Conservation (phyloP, 2,888 invertebrate species). For the Yponomeuta evonymella region DNA sequence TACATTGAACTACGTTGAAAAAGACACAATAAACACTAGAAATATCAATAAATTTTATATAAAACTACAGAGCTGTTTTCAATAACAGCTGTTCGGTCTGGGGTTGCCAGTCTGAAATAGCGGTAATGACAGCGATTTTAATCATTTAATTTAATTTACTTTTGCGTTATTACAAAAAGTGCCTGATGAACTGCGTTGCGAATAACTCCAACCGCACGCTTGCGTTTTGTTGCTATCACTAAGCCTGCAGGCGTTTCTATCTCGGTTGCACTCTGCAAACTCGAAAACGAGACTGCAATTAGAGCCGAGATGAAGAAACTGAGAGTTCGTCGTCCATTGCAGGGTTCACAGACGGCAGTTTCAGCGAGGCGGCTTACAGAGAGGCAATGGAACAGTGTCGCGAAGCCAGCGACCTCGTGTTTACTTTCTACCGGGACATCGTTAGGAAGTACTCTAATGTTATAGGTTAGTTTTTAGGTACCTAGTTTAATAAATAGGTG, state of each 20-base stretch:
- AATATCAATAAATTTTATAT: too few species aligned
- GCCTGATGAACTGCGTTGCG: neutral
- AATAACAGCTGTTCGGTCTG: too few species aligned
- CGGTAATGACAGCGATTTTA: too few species aligned
- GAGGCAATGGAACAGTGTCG: conserved; percentile 80
- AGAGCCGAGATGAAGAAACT: neutral
- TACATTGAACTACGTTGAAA: too few species aligned
- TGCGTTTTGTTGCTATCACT: neutral
- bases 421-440: conserved; percentile 82
- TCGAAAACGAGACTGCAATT: neutral
- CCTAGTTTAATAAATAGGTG: conserved; percentile 4
- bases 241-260: neutral
- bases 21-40: too few species aligned
- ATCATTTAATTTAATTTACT: too few species aligned
- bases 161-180: neutral
- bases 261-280: neutral
- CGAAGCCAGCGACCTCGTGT: conserved; percentile 80
- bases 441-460: conserved; percentile 74
- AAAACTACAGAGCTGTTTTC: too few species aligned
- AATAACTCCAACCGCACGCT: neutral
- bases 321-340: conserved; percentile 41
- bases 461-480: conserved; percentile 34
- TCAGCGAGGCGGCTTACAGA: conserved; percentile 79
- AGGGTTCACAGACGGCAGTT: conserved; percentile 83
- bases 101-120: too few species aligned